phyloP scores from a whole-genome alignment of 2,113 vertebrate genomes.

The Hippocampus abdominalis region DNA sequence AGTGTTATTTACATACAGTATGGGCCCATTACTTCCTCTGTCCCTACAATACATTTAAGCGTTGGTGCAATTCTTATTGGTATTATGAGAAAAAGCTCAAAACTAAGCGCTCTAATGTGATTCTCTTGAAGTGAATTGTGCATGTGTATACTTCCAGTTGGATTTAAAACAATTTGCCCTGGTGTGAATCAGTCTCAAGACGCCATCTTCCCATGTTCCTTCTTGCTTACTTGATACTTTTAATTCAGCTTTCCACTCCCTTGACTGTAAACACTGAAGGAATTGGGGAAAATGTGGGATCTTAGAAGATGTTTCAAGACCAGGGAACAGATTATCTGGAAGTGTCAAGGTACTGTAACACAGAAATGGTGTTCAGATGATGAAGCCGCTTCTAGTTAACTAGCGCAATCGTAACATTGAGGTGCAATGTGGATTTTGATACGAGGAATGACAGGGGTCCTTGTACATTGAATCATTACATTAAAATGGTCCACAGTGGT shows the following conservation, averaged over 20 bases:
- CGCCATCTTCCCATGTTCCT: constrained; percentile 43
- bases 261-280: constrained; percentile 41
- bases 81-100: constrained; percentile 33
- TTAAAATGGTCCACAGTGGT: constrained; percentile 63
- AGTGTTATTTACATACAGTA: not conserved
- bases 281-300: constrained; percentile 24
- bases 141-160: constrained; percentile 48
- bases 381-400: constrained; percentile 30
- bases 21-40: constrained; percentile 5
- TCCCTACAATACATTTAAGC: constrained; percentile 14
- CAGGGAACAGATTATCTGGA: constrained; percentile 48
- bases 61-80: constrained; percentile 9
- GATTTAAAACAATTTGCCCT: constrained; percentile 30
- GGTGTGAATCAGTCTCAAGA: constrained; percentile 56
- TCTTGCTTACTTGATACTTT: constrained; percentile 27
- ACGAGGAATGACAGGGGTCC: constrained; percentile 59
- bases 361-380: constrained; percentile 34
- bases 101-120: constrained; percentile 38
- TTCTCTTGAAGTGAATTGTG: constrained; percentile 32
- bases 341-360: constrained; percentile 45
- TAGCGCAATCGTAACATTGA: constrained; percentile 44
- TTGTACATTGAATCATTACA: constrained; percentile 43
- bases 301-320: constrained; percentile 49
- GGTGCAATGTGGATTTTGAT: constrained; percentile 61
- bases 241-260: constrained; percentile 1